Evolutionary conservation across 1,140 invertebrate species (phyloP).

Genomic region (Carposina sasakii): DNA sequence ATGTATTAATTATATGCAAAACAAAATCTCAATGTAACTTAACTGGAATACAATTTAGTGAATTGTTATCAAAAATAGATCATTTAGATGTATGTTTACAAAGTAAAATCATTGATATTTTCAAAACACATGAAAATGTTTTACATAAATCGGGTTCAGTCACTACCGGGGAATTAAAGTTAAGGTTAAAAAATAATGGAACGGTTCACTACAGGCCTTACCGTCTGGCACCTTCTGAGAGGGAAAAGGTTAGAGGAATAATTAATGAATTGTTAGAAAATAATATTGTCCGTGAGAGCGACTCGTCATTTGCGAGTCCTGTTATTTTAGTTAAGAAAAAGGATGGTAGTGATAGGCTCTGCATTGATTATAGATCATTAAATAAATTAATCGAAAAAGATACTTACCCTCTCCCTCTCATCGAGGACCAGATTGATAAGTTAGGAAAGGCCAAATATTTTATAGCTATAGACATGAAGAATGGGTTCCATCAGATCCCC

Average conservation of each 20-base stretch:
- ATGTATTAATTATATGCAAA: not conserved
- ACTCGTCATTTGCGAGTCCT: slow-evolving; percentile 25
- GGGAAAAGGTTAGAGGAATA: slow-evolving; percentile 25
- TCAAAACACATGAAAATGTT: slow-evolving; percentile 1
- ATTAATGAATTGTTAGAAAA: slow-evolving; percentile 35
- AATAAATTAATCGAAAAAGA: slow-evolving; percentile 5
- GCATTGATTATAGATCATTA: slow-evolving; percentile 8
- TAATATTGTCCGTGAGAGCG: slow-evolving; percentile 39
- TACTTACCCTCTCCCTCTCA: slow-evolving; percentile 10
- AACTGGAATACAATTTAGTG: not conserved
- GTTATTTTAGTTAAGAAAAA: slow-evolving; percentile 22
- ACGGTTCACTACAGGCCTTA: slow-evolving; percentile 3
- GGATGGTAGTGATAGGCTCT: slow-evolving; percentile 16
- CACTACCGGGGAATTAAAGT: slow-evolving; percentile 4
- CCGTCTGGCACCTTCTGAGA: slow-evolving; percentile 10
- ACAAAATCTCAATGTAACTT: not conserved
- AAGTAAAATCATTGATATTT: not conserved
- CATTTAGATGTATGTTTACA: slow-evolving; percentile 2
- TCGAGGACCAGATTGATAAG: slow-evolving; percentile 8
- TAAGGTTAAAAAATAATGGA: not conserved
- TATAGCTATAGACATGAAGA: slow-evolving; percentile 11
- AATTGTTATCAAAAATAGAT: not conserved
- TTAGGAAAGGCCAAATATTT: slow-evolving; percentile 4
- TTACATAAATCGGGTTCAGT: not conserved
- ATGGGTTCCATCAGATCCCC: slow-evolving; percentile 6